phyloP scores from a whole-genome alignment of 2,888 invertebrate species.

The Polyploca ridens region DNA sequence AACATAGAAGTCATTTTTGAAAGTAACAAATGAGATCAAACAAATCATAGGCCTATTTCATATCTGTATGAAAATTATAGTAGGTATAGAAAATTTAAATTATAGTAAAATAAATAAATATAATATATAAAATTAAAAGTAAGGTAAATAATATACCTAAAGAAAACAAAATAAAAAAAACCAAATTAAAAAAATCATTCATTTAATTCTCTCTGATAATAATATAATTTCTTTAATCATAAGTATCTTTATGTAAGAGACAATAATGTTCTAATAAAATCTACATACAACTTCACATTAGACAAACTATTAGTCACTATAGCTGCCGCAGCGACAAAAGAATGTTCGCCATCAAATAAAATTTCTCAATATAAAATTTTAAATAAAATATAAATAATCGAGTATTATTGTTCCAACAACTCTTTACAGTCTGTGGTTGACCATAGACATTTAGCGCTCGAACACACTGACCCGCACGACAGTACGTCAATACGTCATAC shows the following conservation, averaged over 20 bases:
- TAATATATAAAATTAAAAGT: constrained; percentile 39
- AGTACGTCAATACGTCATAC: too few relatives aligned
- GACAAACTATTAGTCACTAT: constrained; percentile 59
- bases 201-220: constrained; percentile 81
- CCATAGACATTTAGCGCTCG: constrained; percentile 61
- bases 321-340: constrained; percentile 47
- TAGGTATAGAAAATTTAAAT: constrained; percentile 16
- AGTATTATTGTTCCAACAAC: constrained; percentile 83
- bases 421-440: constrained; percentile 69
- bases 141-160: constrained; percentile 42
- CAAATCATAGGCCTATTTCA: not conserved
- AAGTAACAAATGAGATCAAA: not conserved
- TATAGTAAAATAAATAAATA: too few relatives aligned
- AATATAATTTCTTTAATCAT: constrained; percentile 70
- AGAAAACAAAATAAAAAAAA: constrained; percentile 46
- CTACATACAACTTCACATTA: constrained; percentile 76
- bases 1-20: constrained; percentile 26
- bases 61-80: not conserved
- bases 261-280: constrained; percentile 74
- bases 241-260: constrained; percentile 68
- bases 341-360: constrained; percentile 60
- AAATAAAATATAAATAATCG: constrained; percentile 83
- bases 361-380: constrained; percentile 71
- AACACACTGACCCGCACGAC: too few relatives aligned
- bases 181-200: constrained; percentile 72